Evolutionary conservation across 2,888 invertebrate genomes (phyloP).

Genomic region (Tribolium freemani): DNA sequence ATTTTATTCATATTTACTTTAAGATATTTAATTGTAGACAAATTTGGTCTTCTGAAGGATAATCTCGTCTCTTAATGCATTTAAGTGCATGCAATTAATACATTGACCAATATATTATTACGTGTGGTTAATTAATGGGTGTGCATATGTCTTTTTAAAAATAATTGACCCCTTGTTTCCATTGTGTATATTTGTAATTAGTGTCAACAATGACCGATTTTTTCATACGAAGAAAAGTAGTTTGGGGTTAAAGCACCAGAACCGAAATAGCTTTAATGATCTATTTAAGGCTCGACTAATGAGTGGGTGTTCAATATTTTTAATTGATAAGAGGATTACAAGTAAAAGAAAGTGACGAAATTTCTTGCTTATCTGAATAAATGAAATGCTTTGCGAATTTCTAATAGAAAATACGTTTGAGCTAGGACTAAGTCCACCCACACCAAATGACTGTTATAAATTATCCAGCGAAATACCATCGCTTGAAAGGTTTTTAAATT

Average conservation of each 20-base stretch:
- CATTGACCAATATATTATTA: constrained; percentile 4
- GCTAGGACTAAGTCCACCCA: not conserved
- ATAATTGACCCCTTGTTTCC: not conserved
- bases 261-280: not conserved
- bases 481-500: not conserved
- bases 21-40: not conserved
- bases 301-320: not conserved
- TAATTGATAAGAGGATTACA: not conserved
- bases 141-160: not conserved
- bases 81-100: constrained; percentile 4
- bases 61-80: not conserved
- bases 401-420: not conserved
- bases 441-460: not conserved
- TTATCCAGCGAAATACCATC: not conserved
- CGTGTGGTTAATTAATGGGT: not conserved
- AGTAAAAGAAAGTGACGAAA: not conserved
- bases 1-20: not conserved
- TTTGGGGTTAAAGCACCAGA: not conserved
- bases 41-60: constrained; percentile 4
- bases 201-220: not conserved
- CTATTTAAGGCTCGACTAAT: not conserved
- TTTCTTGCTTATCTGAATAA: not conserved
- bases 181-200: not conserved
- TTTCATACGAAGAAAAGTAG: not conserved
- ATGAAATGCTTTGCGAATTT: not conserved